Base-by-base conservation (phyloP, 2,113 vertebrate species). In the Bufo gargarizans region DNA sequence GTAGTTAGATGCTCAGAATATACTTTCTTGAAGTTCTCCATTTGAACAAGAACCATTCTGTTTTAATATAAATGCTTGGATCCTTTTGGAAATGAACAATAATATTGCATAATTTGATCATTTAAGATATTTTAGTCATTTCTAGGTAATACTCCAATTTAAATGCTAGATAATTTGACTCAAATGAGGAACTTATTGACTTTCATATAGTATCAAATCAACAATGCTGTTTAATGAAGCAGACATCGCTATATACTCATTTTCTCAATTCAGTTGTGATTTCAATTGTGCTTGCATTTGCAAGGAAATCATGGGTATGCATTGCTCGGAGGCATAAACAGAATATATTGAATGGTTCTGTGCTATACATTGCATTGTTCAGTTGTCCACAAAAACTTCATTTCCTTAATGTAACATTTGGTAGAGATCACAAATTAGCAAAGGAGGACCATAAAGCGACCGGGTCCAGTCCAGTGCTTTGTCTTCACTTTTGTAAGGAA, bases 91-190 rank as follows among this genome's bases (percentile, higher is more conserved):
- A 84, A 69, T 14, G 65, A 84, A 55, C 82, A 69, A 55, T 84
- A 53, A 84, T 71, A 71, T 55, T 84, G 82, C 82, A 84, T 69
- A 84, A 84, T 84, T 69, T 87, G 49, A 56, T 19, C 77, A 71
- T 81, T 81, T 69, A 71, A 81, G 72, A 33, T 65, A 67, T 80
- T 71, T 45, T 53, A 81, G 43, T 53, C 74, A 87, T 71, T 67
- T 71, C 14, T 19, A 63, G 49, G 86, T 87, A 55, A 87, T 56
- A 71, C 61, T 55, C 58, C 63, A 11, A 71, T 67, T 72, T 56
- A 81, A 87, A 87, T 79, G 77, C 86, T 87, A 22, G 47, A 84
- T 84, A 84, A 84, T 84, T 84, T 71, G 50, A 71, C 53, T 67
- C 22, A 67, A 79, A 63, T 79, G 59, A 86, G 56, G 72, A 78